Evolutionary conservation across 2,113 vertebrate genomes (phyloP), one percentile per base, ranked within the genome.

Genomic region (Ursus arctos): DNA sequence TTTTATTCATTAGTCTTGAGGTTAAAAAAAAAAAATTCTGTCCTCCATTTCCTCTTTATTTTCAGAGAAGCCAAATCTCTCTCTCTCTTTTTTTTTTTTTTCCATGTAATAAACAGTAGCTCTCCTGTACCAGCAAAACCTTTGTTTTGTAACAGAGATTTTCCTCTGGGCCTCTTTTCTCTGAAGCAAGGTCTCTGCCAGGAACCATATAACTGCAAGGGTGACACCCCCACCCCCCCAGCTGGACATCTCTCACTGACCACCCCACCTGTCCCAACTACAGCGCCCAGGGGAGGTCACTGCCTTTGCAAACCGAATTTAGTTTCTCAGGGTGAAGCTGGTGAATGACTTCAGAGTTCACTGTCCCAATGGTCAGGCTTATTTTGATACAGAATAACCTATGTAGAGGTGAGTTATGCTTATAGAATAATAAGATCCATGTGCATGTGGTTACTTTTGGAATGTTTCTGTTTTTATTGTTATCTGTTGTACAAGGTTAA

Each of bases 31-130:
- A 40, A 80, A 72, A 74, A 72, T 79, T 67, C n/a, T 43, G 4
- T 49, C 69, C n/a, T 94, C 31, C 18, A 92, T 89, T 47, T 94
- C 15, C 33, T 72, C 28, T 55, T 92, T 69, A 59, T 86, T 96
- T 95, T 72, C 26, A 82, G 40, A 77, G 61, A 59, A 6, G 24
- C 14, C 28, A n/a, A 13, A 33, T 7, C 12, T 43, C 43, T 43
- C 43, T 43, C 43, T 43, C 43, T 43, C 43, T 43, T 0, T 36
- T 55, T 63, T 55, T 63, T 69, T 86, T 51, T 69, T 49, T 16
- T 24, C 59, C 59, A 91, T 36, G 43, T 43, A 36, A 43, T 67
- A 22, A 80, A 83, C 4, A 26, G 71, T 49, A 74, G 14, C n/a
- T 63, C 3, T 79, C 13, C 49, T 95, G 21, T 36, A 59, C 43